phyloP scores from a whole-genome alignment of 2,888 invertebrate species.

The Acanthococcus lagerstroemiae region DNA sequence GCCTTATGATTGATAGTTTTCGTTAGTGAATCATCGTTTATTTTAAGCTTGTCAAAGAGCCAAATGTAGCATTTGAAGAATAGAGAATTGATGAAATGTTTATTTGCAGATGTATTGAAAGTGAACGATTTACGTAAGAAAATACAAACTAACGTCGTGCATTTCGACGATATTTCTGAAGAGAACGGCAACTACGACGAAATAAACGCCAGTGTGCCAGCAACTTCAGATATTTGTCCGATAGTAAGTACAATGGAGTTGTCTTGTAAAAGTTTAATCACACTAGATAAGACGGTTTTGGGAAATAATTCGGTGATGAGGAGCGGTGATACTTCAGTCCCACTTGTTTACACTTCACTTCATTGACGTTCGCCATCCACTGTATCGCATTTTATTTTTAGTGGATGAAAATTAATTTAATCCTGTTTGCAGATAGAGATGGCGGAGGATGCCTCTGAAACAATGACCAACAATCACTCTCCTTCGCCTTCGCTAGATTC shows the following conservation, averaged over 20 bases:
- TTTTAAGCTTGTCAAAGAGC: no score
- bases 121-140: conserved; percentile 40
- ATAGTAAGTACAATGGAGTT: neutral
- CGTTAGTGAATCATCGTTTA: no score
- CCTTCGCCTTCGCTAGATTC: neutral
- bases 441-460: conserved; percentile 17
- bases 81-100: no score
- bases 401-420: no score
- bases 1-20: no score
- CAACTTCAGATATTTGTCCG: conserved; percentile 4
- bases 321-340: no score
- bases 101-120: conserved; percentile 20
- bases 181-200: conserved; percentile 32
- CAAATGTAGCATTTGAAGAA: no score
- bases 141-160: conserved; percentile 43
- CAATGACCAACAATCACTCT: conserved; percentile 5
- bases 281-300: neutral
- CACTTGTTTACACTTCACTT: no score
- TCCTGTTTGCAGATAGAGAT: conserved; percentile 17
- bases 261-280: neutral
- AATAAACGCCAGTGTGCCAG: conserved; percentile 46
- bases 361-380: no score
- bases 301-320: neutral
- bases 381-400: no score
- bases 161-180: conserved; percentile 31